A percentile compares a stretch with the other conserved stretches of the same genome.
phyloP scores from a whole-genome alignment of 2,797 vertebrate species.

The Myotis planiceps region DNA sequence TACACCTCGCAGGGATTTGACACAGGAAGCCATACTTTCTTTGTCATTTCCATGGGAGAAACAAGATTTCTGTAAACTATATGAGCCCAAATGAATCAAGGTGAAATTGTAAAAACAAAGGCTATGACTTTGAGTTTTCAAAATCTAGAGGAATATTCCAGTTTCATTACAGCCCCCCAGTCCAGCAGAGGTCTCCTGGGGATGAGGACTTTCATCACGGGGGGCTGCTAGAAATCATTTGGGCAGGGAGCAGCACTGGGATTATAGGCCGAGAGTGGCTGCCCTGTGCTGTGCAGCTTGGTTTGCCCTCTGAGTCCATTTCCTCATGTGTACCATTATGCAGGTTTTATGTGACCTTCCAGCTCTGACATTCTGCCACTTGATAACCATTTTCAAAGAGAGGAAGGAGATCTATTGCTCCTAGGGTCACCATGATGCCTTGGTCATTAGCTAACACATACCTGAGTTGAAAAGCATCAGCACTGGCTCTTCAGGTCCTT shows the following conservation, averaged over 20 bases:
- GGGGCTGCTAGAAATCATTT: neutral
- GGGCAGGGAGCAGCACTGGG: neutral
- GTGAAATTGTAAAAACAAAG: constrained; percentile 12
- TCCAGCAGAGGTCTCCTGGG: neutral
- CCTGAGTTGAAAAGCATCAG: neutral
- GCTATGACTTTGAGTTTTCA: neutral
- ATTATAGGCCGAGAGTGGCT: neutral
- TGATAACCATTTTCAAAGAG: neutral
- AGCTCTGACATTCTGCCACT: neutral
- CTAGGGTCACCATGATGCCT: neutral
- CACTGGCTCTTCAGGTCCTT: neutral
- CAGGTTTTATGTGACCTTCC: neutral
- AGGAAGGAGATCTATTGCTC: neutral
- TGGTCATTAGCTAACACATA: too few species aligned
- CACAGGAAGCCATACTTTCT: constrained; percentile 3
- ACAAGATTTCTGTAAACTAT: constrained; percentile 13
- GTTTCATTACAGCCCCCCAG: neutral
- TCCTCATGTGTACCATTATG: neutral
- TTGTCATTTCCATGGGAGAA: constrained; percentile 43
- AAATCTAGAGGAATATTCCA: neutral
- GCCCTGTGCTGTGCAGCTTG: neutral
- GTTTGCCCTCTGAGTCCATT: neutral
- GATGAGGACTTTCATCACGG: neutral
- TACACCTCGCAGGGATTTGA: neutral
- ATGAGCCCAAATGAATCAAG: neutral